Percentiles rank a stretch among this genome's conserved stretches.
Conservation (phyloP, 2,888 invertebrate species). For the Tortricodes alternella region DNA sequence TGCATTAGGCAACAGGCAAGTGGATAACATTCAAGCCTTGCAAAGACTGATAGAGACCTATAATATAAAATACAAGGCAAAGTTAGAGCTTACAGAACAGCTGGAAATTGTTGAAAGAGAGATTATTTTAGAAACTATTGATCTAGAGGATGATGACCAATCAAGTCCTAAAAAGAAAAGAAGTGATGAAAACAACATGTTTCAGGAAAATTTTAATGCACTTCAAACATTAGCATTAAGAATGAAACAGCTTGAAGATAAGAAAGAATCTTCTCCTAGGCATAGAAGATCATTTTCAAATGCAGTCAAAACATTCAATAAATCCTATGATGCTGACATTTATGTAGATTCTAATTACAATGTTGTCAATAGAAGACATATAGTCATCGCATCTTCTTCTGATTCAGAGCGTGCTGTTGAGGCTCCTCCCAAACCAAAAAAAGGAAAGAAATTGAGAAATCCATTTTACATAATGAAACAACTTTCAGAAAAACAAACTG, state of each 20-base stretch:
- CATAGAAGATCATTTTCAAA: slow-evolving; percentile 64
- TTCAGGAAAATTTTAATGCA: slow-evolving; percentile 51
- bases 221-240: slow-evolving; percentile 54
- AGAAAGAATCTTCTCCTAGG: slow-evolving; percentile 48
- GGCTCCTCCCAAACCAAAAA: slow-evolving; percentile 38
- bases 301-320: slow-evolving; percentile 65
- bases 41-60: slow-evolving; percentile 55
- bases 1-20: slow-evolving; percentile 38
- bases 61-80: slow-evolving; percentile 57
- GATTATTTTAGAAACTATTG: slow-evolving; percentile 61
- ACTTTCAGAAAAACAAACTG: slow-evolving; percentile 46
- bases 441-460: slow-evolving; percentile 59
- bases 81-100: slow-evolving; percentile 47
- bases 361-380: slow-evolving; percentile 53
- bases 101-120: slow-evolving; percentile 54
- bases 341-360: slow-evolving; percentile 54
- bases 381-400: slow-evolving; percentile 61
- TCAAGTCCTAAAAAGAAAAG: slow-evolving; percentile 48
- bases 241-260: slow-evolving; percentile 52
- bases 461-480: slow-evolving; percentile 67
- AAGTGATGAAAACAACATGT: slow-evolving; percentile 37
- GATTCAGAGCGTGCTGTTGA: slow-evolving; percentile 60
- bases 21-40: slow-evolving; percentile 45
- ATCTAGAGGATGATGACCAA: slow-evolving; percentile 61
- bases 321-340: slow-evolving; percentile 62